These are phyloP conservation scores for Blastomussa wellsi DNA, from an alignment of 92 coral and sea anemone genomes.

Conservation along the genomic window DNA sequence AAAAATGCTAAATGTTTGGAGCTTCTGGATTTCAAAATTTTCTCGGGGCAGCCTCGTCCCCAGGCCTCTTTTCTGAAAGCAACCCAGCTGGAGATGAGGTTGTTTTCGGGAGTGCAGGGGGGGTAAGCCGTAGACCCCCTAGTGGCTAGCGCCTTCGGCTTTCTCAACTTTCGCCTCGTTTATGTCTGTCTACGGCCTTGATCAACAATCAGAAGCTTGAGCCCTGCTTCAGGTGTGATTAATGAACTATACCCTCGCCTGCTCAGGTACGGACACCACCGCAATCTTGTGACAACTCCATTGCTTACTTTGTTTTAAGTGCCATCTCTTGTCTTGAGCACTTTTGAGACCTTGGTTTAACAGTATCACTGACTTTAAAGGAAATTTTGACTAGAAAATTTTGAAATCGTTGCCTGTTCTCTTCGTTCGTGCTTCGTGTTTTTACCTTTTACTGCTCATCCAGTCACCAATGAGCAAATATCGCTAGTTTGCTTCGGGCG, in stretches of 20 bases:
- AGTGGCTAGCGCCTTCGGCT: too few species aligned
- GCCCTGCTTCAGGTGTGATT: not conserved
- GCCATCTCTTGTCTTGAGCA: not conserved
- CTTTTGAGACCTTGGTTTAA: not conserved
- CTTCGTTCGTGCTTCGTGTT: not conserved
- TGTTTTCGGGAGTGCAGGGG: too few species aligned
- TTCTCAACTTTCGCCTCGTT: too few species aligned
- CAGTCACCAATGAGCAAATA: not conserved
- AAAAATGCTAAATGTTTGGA: too few species aligned
- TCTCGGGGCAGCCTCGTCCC: too few species aligned
- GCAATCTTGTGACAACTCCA: not conserved
- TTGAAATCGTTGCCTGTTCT: not conserved
- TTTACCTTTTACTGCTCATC: not conserved
- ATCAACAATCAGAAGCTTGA: not conserved
- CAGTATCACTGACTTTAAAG: not conserved
- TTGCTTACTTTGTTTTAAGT: not conserved
- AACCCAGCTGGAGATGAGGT: too few species aligned
- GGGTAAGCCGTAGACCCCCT: too few species aligned
- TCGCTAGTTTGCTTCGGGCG: not conserved
- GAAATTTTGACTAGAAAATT: not conserved
- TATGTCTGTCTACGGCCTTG: too few species aligned
- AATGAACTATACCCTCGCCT: not conserved
- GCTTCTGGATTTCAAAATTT: too few species aligned
- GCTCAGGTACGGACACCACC: not conserved
- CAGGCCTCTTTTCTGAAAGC: too few species aligned